These are phyloP conservation scores for Platyscapa corneri DNA, from an alignment of 1,140 invertebrate species.

Conservation along the genomic window DNA sequence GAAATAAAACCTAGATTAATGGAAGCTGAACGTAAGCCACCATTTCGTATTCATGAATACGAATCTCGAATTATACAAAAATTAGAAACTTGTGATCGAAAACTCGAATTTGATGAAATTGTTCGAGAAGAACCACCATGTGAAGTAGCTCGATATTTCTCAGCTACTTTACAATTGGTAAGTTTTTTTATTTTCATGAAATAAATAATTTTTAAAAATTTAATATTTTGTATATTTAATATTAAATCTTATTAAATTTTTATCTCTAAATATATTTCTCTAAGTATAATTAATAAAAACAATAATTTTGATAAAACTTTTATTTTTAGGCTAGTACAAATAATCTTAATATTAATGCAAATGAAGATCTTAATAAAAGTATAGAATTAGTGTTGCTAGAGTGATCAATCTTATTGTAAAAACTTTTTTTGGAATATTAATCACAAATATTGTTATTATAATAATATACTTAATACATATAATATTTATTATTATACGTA, in stretches of 20 bases:
- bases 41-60: constrained; percentile 65
- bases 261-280: too few relatives aligned
- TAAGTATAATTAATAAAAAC: too few relatives aligned
- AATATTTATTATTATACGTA: too few relatives aligned
- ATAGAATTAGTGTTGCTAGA: constrained; percentile 46
- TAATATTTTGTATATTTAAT: background rate
- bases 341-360: constrained; percentile 54
- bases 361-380: constrained; percentile 39
- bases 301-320: constrained; percentile 22
- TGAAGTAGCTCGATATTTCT: constrained; percentile 67
- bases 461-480: too few relatives aligned
- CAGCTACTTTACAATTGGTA: constrained; percentile 67
- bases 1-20: constrained; percentile 61
- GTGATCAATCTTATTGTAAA: background rate
- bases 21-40: constrained; percentile 59
- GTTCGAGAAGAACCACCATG: constrained; percentile 55
- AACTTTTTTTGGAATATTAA: too few relatives aligned
- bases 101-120: constrained; percentile 58
- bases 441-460: too few relatives aligned
- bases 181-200: constrained; percentile 32
- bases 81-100: constrained; percentile 54
- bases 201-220: background rate
- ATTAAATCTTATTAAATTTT: too few relatives aligned
- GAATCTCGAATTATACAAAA: constrained; percentile 58
- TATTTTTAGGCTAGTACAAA: constrained; percentile 56